Evolutionary conservation across 23 tunicate genomes (phyloP), one percentile per base, ranked within the genome.

Genomic region (Trididemnum miniatum): DNA sequence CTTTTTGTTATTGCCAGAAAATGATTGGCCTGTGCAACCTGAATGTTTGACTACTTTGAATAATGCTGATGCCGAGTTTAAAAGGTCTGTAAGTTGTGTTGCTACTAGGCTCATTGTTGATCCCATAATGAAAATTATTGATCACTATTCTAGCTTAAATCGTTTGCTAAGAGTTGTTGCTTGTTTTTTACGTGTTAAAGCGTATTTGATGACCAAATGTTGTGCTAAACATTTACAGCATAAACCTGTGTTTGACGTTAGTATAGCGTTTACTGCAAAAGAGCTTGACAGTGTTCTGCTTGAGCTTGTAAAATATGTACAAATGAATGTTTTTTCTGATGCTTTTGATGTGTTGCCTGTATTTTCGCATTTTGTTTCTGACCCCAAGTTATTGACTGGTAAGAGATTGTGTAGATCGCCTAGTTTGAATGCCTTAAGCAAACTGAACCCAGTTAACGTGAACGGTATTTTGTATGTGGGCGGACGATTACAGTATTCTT

Each of bases 401-500:
- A n/a, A 40, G 22, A 22, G 32, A 32, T 32, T 34, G 40, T 22
- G 67, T 20, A 71, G 32, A 0, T 71, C 77, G 0, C 25, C 25
- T 20, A 3, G 26, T 3, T 62, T 62, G 67, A 22, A 24, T n/a
- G 20, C 77, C 40, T 30, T 71, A 71, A 15, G 77, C 24, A 71
- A 71, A 24, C 40, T 71, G 0, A 35, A 23, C 20, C 77, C 77
- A 15, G 44, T 71, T 22, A 40, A 28, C 24, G 77, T 71, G 25
- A 35, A 71, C 22, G 77, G 77, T 20, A 37, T 71, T 71, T 9
- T 71, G 77, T 71, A 71, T 71, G 77, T 71, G 36, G 80, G 80
- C 22, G 80, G 80, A 18, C 80, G 63, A 39, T 35, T 76, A 40
- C 80, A 76, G 40, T 38, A 49, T 0, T 49, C 80, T 20, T 30